Evolutionary conservation across 2,797 vertebrate species (phyloP).

Genomic region (Buphagus erythrorhynchus): DNA sequence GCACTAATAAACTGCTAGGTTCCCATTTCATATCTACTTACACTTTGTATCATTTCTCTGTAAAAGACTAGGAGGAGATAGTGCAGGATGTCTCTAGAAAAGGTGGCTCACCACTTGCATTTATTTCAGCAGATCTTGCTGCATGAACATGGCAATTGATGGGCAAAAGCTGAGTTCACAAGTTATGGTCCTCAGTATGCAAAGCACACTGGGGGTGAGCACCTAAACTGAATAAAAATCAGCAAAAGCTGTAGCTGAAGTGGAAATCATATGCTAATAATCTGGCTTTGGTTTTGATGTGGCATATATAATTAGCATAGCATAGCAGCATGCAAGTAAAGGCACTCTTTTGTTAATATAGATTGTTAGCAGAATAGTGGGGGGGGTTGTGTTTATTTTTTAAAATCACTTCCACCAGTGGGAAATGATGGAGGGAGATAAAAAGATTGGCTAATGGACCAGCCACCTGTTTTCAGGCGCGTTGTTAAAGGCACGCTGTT

Average conservation of each 20-base stretch:
- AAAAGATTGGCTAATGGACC: no score
- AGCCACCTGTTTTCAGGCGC: neutral
- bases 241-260: neutral
- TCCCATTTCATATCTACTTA: neutral
- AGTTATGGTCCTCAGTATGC: neutral
- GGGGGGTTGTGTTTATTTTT: rapidly evolving
- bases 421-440: neutral
- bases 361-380: neutral
- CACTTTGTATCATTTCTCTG: neutral
- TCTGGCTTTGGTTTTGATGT: neutral
- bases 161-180: neutral
- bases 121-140: neutral
- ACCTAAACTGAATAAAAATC: neutral
- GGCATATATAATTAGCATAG: neutral
- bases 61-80: neutral
- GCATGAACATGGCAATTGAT: rapidly evolving
- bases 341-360: neutral
- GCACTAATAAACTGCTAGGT: neutral
- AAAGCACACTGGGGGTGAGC: neutral
- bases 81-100: neutral
- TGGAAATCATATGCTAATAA: neutral
- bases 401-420: neutral
- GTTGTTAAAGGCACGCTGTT: neutral
- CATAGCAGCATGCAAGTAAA: neutral
- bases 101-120: neutral